phyloP scores from a whole-genome alignment of 2,113 vertebrate genomes.

The Thermophis baileyi region DNA sequence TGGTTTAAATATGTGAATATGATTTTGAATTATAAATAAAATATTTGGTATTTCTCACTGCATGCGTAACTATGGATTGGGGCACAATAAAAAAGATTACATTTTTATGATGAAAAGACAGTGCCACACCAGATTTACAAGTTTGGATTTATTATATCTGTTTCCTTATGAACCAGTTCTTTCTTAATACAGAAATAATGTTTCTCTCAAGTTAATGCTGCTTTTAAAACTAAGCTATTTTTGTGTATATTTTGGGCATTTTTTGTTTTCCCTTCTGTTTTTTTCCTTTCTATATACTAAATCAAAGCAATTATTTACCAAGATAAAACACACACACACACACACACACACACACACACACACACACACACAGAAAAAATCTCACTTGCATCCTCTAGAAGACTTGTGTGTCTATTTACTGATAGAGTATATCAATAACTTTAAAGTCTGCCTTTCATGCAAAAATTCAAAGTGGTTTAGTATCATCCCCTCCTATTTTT shows the following conservation, averaged over 20 bases:
- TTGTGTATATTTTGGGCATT: not conserved
- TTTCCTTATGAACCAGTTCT: not conserved
- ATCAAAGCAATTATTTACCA: not conserved
- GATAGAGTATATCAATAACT: not conserved
- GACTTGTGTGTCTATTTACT: not conserved
- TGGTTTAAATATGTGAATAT: not conserved
- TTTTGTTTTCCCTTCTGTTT: not conserved
- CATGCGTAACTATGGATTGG: not conserved
- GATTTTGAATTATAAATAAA: not conserved
- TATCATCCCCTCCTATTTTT: not conserved
- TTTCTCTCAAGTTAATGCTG: not conserved
- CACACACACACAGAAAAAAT: no score
- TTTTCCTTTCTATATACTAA: not conserved
- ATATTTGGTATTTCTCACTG: not conserved
- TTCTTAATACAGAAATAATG: not conserved
- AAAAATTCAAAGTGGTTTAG: not conserved
- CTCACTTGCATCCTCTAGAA: not conserved
- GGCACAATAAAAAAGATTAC: not conserved
- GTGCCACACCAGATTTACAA: not conserved
- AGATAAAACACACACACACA: not conserved
- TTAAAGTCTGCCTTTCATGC: not conserved
- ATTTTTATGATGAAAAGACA: not conserved
- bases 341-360: no score
- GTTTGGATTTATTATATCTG: not conserved
- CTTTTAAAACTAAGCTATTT: not conserved